Percentiles rank a stretch among this genome's conserved stretches.
Evolutionary conservation across 2,888 invertebrate genomes (phyloP).

Genomic region (Drosophila maculinotata): DNA sequence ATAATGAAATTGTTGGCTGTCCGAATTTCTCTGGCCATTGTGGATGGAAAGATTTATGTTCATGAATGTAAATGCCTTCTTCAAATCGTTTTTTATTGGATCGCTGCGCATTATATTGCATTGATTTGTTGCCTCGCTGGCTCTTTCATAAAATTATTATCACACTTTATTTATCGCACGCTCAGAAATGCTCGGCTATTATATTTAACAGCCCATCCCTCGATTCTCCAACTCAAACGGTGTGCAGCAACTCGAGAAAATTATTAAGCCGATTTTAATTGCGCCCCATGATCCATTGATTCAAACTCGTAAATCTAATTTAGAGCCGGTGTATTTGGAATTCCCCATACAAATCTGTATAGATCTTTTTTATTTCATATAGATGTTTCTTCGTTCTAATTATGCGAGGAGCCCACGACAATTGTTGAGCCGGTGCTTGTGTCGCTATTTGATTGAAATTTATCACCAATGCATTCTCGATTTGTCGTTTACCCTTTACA

Average conservation of each 20-base stretch:
- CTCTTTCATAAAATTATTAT: conserved; percentile 80
- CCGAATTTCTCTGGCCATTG: conserved; percentile 51
- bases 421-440: conserved; percentile 44
- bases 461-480: conserved; percentile 65
- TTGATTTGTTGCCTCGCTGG: conserved; percentile 71
- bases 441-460: conserved; percentile 67
- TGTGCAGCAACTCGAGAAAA: conserved; percentile 36
- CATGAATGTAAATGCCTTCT: conserved; percentile 76
- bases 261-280: conserved; percentile 83
- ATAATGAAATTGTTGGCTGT: conserved; percentile 74
- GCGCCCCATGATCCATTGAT: conserved; percentile 74
- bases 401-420: conserved; percentile 67
- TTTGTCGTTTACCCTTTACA: conserved; percentile 42
- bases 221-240: conserved; percentile 6
- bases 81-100: conserved; percentile 73
- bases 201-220: conserved; percentile 21
- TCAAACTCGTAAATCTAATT: conserved; percentile 82
- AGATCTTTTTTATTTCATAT: conserved; percentile 3
- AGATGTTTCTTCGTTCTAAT: conserved; percentile 50
- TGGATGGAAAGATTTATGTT: conserved; percentile 68
- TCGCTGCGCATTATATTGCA: conserved; percentile 59
- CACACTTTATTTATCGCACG: conserved; percentile 72
- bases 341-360: conserved; percentile 13
- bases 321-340: conserved; percentile 57
- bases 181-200: conserved; percentile 28